Conservation (phyloP, 2,113 vertebrate species). For the Periophthalmodon schlosseri region DNA sequence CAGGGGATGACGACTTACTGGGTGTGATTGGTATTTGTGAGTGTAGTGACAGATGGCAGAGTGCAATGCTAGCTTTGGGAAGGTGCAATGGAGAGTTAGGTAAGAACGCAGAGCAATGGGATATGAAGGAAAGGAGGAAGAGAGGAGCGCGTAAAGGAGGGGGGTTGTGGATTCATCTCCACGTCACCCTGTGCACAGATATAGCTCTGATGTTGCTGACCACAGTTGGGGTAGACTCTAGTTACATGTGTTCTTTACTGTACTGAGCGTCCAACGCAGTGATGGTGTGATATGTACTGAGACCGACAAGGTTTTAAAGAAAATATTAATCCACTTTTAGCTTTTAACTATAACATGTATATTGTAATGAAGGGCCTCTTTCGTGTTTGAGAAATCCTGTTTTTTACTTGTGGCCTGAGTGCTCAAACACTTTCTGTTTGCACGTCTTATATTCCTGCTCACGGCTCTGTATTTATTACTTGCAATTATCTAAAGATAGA, state of each 20-base stretch:
- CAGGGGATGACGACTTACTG: slow-evolving; percentile 21
- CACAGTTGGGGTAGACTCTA: slow-evolving; percentile 40
- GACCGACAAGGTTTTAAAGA: no score
- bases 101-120: slow-evolving; percentile 31
- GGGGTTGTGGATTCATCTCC: slow-evolving; percentile 36
- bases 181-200: slow-evolving; percentile 58
- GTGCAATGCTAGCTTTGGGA: slow-evolving; percentile 60
- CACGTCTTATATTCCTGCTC: no score
- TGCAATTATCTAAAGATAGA: no score
- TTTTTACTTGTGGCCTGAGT: no score
- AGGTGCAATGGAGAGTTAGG: slow-evolving; percentile 46
- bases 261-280: not conserved
- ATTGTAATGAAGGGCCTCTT: no score
- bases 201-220: slow-evolving; percentile 73
- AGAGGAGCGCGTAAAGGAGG: slow-evolving; percentile 30
- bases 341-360: no score
- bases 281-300: not conserved
- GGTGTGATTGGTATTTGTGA: slow-evolving; percentile 61
- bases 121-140: slow-evolving; percentile 18
- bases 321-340: no score
- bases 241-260: slow-evolving; percentile 8
- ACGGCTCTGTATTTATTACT: no score
- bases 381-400: no score
- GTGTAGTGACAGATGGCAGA: slow-evolving; percentile 77
- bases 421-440: no score